Evolutionary conservation across 35 echinoderm and acorn worm species (phyloP).

Genomic region (Apostichopus japonicus): DNA sequence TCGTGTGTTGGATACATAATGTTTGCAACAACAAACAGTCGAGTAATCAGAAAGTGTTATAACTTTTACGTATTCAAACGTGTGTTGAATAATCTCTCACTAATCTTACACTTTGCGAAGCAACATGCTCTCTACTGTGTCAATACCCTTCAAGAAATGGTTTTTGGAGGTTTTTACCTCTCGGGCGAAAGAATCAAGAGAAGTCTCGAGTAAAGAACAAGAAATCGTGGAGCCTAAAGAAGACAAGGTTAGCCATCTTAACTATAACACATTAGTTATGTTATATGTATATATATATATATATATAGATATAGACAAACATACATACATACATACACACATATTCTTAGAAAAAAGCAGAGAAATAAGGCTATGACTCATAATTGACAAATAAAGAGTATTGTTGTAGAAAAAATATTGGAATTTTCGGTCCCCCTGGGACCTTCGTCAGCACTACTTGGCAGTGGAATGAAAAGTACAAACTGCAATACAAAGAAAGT

Average conservation of each 20-base stretch:
- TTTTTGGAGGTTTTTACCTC: background rate
- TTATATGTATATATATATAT: no score
- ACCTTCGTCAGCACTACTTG: no score
- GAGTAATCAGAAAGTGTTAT: background rate
- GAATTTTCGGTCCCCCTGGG: no score
- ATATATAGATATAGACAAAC: no score
- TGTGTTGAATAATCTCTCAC: constrained; percentile 9
- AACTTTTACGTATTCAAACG: background rate
- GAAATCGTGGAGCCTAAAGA: background rate
- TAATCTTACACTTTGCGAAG: background rate
- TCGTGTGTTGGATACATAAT: background rate
- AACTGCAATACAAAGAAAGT: no score
- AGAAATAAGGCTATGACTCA: no score
- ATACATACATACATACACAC: no score
- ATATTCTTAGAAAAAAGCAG: no score
- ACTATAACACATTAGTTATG: no score
- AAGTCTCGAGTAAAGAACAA: background rate
- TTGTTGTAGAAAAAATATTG: no score
- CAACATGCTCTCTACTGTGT: background rate
- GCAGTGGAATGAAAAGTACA: no score
- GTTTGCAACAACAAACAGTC: background rate
- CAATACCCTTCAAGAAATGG: background rate
- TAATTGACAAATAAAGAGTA: no score
- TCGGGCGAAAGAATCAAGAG: background rate
- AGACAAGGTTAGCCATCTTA: background rate